Evolutionary conservation across 2,888 invertebrate genomes (phyloP).

Genomic region (Sinelater perroti): DNA sequence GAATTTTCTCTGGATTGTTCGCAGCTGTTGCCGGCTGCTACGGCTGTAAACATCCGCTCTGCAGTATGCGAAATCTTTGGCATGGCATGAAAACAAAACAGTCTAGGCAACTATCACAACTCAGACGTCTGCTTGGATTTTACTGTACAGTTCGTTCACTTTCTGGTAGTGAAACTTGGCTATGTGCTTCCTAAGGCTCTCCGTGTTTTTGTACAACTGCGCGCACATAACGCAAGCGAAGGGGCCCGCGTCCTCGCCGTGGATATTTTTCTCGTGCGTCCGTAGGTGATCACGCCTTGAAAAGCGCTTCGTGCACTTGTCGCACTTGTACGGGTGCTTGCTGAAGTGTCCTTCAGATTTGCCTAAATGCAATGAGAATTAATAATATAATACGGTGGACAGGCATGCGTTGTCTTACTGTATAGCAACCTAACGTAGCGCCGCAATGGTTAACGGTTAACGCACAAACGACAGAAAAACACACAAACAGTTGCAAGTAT

Average conservation of each 20-base stretch:
- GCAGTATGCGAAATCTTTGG: slow-evolving; percentile 8
- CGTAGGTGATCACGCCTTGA: slow-evolving; percentile 60
- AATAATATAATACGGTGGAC: slow-evolving; percentile 32
- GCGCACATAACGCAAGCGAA: slow-evolving; percentile 60
- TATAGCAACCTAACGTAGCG: slow-evolving; percentile 40
- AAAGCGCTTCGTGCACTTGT: slow-evolving; percentile 58
- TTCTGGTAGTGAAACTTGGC: slow-evolving; percentile 58
- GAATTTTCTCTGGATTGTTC: too few relatives aligned
- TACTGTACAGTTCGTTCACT: slow-evolving; percentile 12
- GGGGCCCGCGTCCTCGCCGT: slow-evolving; percentile 61
- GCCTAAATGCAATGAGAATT: slow-evolving; percentile 54
- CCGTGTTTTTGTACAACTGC: slow-evolving; percentile 61
- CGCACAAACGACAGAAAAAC: slow-evolving; percentile 6
- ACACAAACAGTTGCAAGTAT: neutral
- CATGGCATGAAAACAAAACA: slow-evolving; percentile 2
- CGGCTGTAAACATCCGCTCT: too few relatives aligned
- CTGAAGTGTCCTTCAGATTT: slow-evolving; percentile 49
- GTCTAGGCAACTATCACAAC: neutral
- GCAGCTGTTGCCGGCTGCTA: too few relatives aligned
- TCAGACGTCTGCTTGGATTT: slow-evolving; percentile 15
- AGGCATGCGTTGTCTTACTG: slow-evolving; percentile 46
- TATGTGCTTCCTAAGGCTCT: slow-evolving; percentile 61
- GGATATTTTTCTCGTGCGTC: slow-evolving; percentile 62
- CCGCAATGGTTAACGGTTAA: slow-evolving; percentile 13
- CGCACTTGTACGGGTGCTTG: slow-evolving; percentile 55